Conservation (phyloP, 1,140 invertebrate genomes). For the Ostrea denselamellosa region DNA sequence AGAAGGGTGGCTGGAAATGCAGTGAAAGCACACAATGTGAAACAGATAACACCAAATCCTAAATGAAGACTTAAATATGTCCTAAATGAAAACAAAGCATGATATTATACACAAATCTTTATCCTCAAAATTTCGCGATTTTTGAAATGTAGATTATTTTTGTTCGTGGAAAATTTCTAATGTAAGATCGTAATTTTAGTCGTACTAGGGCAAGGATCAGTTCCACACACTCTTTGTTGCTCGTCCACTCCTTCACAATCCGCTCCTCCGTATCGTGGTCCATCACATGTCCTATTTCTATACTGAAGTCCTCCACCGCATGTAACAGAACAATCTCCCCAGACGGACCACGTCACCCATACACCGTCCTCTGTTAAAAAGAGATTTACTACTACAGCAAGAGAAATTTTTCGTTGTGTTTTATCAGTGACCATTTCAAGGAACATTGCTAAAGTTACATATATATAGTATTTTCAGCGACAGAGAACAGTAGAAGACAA, state of each 20-base stretch:
- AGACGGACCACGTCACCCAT: constrained; percentile 84
- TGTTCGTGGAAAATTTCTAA: neutral
- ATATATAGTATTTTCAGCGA: too few relatives aligned
- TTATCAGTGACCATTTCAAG: too few relatives aligned
- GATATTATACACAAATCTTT: neutral
- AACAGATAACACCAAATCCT: neutral
- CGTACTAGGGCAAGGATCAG: constrained; percentile 68
- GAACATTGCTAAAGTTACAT: too few relatives aligned
- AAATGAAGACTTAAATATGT: neutral
- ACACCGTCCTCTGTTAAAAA: constrained; percentile 79
- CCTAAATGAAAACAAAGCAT: neutral
- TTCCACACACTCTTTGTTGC: constrained; percentile 62
- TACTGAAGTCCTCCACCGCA: constrained; percentile 84
- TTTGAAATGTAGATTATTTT: neutral
- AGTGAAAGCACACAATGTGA: neutral
- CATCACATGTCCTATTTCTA: constrained; percentile 81
- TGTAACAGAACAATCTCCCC: constrained; percentile 83
- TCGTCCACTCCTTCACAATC: constrained; percentile 60
- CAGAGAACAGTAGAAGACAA: too few relatives aligned
- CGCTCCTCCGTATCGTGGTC: constrained; percentile 64
- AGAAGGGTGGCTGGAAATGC: neutral
- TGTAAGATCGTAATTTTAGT: neutral
- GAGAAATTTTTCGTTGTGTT: neutral
- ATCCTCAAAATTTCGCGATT: neutral
- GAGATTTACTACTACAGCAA: neutral